Evolutionary conservation across 2,113 vertebrate species (phyloP), one percentile per base, ranked within the genome.

Genomic region (Eleginops maclovinus): DNA sequence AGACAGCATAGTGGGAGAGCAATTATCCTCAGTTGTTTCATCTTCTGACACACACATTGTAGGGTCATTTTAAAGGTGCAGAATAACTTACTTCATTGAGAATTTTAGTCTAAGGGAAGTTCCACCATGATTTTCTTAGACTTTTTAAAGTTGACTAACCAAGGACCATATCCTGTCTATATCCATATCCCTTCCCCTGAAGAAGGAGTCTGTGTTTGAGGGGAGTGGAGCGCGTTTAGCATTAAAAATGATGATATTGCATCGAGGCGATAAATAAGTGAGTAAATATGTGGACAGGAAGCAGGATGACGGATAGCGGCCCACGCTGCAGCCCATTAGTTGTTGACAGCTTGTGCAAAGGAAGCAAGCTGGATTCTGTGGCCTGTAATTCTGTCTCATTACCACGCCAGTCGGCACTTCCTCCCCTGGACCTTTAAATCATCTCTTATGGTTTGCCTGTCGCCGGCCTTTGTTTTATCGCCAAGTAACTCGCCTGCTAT

Each of bases 401-500:
- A 97, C 89, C 91, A 90, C 91, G 91, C 93, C 93, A 90, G 89
- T 82, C 89, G 72, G 89, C 85, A 92, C 91, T 95, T 96, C 95
- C 94, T 96, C 95, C 93, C 74, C 92, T 87, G 87, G 94, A 94
- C 95, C 93, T 93, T 96, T 97, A 97, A 98, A 96, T 97, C 95
- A 97, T 97, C 96, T 96, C 95, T 95, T 96, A 96, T 96, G 94
- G 96, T 96, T 97, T 95, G 95, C 93, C 95, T 96, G 96, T 96
- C 96, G 87, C 94, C 89, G 91, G 88, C 84, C 86, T 95, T 96
- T 98, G 97, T 96, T 99, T 99, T 98, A 98, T 97, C 93, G 95
- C 94, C 92, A 96, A 95, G 95, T 97, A 97, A 98, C 94, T 95
- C 93, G 93, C 93, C 86, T 93, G 95, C 96, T 96, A 97, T 96